phyloP scores from a whole-genome alignment of 1,140 invertebrate species.

The Calosoma granatense region DNA sequence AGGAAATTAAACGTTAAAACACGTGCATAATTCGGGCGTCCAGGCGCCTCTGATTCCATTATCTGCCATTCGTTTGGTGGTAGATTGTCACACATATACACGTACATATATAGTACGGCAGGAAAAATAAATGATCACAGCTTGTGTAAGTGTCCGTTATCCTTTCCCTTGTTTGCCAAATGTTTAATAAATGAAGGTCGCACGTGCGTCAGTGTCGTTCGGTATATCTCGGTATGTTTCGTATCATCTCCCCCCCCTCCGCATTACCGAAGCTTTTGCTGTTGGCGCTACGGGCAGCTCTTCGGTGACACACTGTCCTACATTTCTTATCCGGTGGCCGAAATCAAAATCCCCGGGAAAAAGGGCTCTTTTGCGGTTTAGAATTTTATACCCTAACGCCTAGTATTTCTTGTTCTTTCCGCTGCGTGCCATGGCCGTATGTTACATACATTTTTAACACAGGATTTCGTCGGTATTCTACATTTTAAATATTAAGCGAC shows the following conservation, averaged over 20 bases:
- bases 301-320: background rate
- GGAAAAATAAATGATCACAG: too few species aligned
- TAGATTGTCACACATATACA: too few species aligned
- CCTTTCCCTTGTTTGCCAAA: background rate
- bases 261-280: slow-evolving; percentile 10
- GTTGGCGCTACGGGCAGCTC: background rate
- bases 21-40: too few species aligned
- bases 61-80: too few species aligned
- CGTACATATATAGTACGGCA: too few species aligned
- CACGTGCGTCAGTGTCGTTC: slow-evolving; percentile 4
- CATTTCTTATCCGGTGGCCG: background rate
- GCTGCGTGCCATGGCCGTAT: background rate
- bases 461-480: too few species aligned
- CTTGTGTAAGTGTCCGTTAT: too few species aligned
- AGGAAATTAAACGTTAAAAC: too few species aligned
- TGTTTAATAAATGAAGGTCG: background rate
- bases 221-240: background rate
- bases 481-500: too few species aligned
- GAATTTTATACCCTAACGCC: background rate
- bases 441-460: too few species aligned
- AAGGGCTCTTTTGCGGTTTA: background rate
- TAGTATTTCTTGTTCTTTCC: background rate
- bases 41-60: too few species aligned
- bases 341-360: background rate
- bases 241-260: slow-evolving; percentile 14